A percentile compares a stretch with the other conserved stretches of the same genome.
Conservation (phyloP, 2,888 invertebrate species). For the Harpalus rufipes region DNA sequence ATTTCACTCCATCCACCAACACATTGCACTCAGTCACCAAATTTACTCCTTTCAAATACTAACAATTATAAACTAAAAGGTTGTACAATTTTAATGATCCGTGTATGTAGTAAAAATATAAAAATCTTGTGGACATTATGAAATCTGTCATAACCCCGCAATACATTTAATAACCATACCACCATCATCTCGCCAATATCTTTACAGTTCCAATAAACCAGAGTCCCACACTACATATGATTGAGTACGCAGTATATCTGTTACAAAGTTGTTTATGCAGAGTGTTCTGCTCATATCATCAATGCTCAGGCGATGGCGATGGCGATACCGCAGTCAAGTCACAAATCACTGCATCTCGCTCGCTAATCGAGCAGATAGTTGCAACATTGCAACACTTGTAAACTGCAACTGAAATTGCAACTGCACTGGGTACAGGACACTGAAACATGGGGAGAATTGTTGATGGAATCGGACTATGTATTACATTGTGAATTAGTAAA, state of each 20-base stretch:
- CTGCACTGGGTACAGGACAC: neutral
- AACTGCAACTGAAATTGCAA: neutral
- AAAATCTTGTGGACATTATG: no score
- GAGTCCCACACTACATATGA: neutral
- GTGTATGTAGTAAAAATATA: no score
- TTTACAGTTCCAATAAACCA: neutral
- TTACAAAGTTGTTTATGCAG: neutral
- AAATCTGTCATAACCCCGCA: no score
- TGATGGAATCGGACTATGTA: neutral
- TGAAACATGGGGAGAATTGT: neutral
- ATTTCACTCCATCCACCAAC: no score
- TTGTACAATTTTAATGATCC: no score
- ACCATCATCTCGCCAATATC: neutral
- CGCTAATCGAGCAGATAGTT: neutral
- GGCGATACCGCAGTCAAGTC: neutral
- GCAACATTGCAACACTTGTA: slow-evolving; percentile 5
- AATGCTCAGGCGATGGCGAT: neutral
- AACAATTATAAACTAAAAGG: no score
- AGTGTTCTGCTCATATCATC: neutral
- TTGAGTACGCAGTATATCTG: neutral
- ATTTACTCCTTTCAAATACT: no score
- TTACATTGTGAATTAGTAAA: neutral
- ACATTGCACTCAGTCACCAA: no score
- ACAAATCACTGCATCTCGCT: neutral
- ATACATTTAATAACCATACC: neutral